These are phyloP conservation scores for Coptodon bakossiorum DNA, from an alignment of 2,113 vertebrate species.

Conservation along the genomic window DNA sequence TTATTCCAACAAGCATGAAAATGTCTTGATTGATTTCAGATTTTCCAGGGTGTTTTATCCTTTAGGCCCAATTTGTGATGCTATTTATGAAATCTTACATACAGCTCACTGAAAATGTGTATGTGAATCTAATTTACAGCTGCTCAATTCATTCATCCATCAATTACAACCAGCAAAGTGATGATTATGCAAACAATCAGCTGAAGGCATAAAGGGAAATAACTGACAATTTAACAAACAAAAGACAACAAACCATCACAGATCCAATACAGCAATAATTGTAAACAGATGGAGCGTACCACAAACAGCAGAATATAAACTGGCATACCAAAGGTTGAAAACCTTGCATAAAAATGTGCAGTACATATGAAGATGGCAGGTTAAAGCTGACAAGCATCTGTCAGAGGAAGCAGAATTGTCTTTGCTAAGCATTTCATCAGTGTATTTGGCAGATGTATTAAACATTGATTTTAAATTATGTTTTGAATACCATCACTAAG, in stretches of 20 bases:
- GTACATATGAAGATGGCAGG: background rate
- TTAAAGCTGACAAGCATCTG: conserved; percentile 2
- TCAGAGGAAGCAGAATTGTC: background rate
- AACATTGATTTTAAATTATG: conserved; percentile 37
- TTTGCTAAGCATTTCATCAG: conserved; percentile 22
- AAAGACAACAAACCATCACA: background rate
- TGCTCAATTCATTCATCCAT: background rate
- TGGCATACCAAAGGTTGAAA: background rate
- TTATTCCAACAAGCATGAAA: background rate
- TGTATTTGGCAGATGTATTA: conserved; percentile 13
- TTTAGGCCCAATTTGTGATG: background rate
- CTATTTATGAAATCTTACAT: background rate
- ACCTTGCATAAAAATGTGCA: background rate
- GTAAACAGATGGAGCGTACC: background rate
- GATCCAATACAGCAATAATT: background rate
- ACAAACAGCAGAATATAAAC: background rate
- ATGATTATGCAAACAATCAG: background rate
- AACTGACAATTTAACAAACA: background rate
- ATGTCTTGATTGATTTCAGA: background rate
- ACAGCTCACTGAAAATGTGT: background rate
- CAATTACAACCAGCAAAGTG: background rate
- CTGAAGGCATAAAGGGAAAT: background rate
- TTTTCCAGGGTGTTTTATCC: background rate
- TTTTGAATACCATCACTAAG: background rate
- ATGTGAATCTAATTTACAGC: background rate